These are phyloP conservation scores for Leucopsar rothschildi DNA, from an alignment of 2,113 vertebrate species.

Conservation along the genomic window DNA sequence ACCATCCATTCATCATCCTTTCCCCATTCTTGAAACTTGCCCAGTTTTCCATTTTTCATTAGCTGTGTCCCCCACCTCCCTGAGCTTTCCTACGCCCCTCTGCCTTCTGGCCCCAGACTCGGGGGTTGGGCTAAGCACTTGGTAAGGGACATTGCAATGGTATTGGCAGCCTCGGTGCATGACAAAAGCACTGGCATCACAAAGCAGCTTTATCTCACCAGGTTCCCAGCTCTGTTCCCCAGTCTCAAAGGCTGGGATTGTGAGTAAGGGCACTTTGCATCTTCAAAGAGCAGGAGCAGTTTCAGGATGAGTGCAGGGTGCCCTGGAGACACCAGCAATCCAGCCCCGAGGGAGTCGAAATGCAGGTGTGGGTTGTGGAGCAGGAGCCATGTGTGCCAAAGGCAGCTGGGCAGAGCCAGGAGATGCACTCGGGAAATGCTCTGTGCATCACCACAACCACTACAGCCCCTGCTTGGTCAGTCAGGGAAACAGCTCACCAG, in stretches of 20 bases:
- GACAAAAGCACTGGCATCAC: slow-evolving; percentile 40
- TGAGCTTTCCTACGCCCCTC: background rate
- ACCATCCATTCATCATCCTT: background rate
- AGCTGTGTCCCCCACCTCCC: background rate
- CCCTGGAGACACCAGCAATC: background rate
- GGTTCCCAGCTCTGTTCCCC: background rate
- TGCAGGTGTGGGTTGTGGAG: background rate
- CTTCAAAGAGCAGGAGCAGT: slow-evolving; percentile 27
- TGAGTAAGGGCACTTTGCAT: slow-evolving; percentile 21
- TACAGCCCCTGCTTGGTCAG: background rate
- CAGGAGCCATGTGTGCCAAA: background rate
- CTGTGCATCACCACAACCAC: background rate
- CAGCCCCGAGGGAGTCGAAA: background rate
- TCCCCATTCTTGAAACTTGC: background rate
- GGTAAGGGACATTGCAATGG: background rate
- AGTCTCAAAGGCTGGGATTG: background rate
- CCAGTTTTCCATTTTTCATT: background rate
- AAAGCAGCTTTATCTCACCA: slow-evolving; percentile 41
- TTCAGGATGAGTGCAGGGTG: background rate
- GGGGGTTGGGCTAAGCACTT: background rate
- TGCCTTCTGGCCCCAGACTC: background rate
- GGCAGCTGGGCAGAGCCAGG: background rate
- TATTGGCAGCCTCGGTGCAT: slow-evolving; percentile 1
- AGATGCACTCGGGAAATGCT: background rate
- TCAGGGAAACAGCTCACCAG: background rate